phyloP scores from a whole-genome alignment of 2,797 vertebrate genomes.

The Zenarchopterus dispar region DNA sequence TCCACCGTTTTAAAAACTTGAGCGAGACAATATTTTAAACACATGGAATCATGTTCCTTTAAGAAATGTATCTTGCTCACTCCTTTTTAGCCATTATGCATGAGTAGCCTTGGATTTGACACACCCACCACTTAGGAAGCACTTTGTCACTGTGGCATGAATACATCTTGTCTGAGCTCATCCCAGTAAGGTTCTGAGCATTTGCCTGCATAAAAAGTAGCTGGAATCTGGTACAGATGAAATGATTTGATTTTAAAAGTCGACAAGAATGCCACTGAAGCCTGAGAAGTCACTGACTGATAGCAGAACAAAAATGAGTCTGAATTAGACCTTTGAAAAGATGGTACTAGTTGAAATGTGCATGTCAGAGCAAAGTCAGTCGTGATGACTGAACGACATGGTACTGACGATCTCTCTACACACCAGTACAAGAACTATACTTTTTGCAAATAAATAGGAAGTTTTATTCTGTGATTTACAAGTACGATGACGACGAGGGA shows the following conservation, averaged over 20 bases:
- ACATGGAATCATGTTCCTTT: too few species aligned
- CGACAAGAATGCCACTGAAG: conserved; percentile 2
- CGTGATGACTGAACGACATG: neutral
- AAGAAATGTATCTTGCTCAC: too few species aligned
- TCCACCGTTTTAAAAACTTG: too few species aligned
- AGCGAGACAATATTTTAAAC: too few species aligned
- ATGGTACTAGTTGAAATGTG: conserved; percentile 2
- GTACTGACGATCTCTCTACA: too few species aligned
- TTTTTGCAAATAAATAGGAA: neutral
- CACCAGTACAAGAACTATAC: too few species aligned
- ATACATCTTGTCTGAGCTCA: neutral
- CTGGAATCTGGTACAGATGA: neutral
- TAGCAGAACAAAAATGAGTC: conserved; percentile 4
- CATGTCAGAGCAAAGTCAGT: conserved; percentile 1
- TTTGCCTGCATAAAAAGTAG: conserved; percentile 3
- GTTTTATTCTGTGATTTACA: neutral
- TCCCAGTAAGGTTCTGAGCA: neutral
- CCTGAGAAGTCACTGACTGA: conserved; percentile 15
- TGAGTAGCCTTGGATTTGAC: too few species aligned
- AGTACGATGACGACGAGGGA: neutral
- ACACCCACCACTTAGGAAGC: too few species aligned
- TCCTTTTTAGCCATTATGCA: too few species aligned
- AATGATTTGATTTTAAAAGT: conserved; percentile 13
- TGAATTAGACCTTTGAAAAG: conserved; percentile 10
- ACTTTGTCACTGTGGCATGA: neutral